A percentile compares a stretch with the other conserved stretches of the same genome.
These are phyloP conservation scores for Paralichthys olivaceus DNA, from an alignment of 2,113 vertebrate genomes.

Conservation along the genomic window DNA sequence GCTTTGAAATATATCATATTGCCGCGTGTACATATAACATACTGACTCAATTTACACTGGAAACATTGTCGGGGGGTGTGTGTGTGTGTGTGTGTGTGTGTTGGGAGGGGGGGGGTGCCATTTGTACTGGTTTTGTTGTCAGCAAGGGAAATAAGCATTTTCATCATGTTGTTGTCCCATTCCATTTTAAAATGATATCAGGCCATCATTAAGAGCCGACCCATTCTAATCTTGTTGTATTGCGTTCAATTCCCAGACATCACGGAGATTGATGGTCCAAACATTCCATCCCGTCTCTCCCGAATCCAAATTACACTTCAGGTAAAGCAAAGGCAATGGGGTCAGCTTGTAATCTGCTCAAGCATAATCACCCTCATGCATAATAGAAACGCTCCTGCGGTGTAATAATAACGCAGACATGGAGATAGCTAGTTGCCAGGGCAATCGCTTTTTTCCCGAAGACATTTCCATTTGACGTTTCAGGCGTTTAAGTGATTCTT, in stretches of 20 bases:
- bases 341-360: constrained; percentile 77
- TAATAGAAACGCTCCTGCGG: constrained; percentile 62
- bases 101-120: constrained; percentile 12
- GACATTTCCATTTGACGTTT: constrained; percentile 57
- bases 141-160: constrained; percentile 74
- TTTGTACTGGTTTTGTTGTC: constrained; percentile 74
- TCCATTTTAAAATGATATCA: constrained; percentile 73
- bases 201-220: constrained; percentile 64
- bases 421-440: constrained; percentile 57
- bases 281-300: constrained; percentile 48
- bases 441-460: constrained; percentile 57
- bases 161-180: constrained; percentile 72
- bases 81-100: constrained; percentile 7
- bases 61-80: constrained; percentile 24
- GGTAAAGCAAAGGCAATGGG: constrained; percentile 76
- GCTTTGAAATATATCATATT: constrained; percentile 52
- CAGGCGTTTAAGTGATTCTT: constrained; percentile 32
- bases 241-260: constrained; percentile 59
- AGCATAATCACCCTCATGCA: constrained; percentile 74
- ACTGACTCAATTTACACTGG: constrained; percentile 46
- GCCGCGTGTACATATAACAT: constrained; percentile 21
- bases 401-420: constrained; percentile 56
- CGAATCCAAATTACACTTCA: constrained; percentile 75
- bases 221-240: constrained; percentile 46
- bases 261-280: constrained; percentile 66